These are phyloP conservation scores for Neosilurus hyrtlii DNA, from an alignment of 2,797 vertebrate genomes.

Conservation along the genomic window DNA sequence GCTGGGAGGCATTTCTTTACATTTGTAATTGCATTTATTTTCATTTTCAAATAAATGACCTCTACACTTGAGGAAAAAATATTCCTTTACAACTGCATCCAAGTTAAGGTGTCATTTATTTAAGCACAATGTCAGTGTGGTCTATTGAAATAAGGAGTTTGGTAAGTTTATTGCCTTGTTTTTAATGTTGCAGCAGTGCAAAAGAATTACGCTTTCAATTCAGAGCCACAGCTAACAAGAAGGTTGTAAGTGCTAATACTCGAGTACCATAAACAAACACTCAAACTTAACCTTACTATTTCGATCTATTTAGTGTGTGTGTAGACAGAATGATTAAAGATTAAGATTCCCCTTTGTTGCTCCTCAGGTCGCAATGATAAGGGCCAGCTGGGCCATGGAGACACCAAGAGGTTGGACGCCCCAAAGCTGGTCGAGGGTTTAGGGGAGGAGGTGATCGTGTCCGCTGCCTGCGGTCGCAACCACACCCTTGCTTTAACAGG, in stretches of 20 bases:
- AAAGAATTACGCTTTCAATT: not conserved
- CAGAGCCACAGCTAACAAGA: not conserved
- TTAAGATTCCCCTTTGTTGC: not conserved
- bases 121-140: not conserved
- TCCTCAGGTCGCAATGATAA: constrained; percentile 89
- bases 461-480: constrained; percentile 88
- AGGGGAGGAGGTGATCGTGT: constrained; percentile 79
- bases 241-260: not conserved
- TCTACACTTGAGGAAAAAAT: no score
- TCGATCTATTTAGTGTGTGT: not conserved
- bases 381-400: constrained; percentile 92
- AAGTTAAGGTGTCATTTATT: not conserved
- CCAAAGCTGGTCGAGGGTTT: constrained; percentile 86
- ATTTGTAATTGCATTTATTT: no score
- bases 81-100: not conserved
- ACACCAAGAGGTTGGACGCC: constrained; percentile 89
- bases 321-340: not conserved
- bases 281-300: not conserved
- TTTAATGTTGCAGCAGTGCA: not conserved
- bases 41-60: no score
- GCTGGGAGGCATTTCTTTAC: not conserved
- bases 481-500: constrained; percentile 91
- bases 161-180: not conserved
- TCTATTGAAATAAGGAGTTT: not conserved
- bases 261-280: not conserved